Evolutionary conservation across 2,113 vertebrate genomes (phyloP).

Genomic region (Microcebus griseorufus): DNA sequence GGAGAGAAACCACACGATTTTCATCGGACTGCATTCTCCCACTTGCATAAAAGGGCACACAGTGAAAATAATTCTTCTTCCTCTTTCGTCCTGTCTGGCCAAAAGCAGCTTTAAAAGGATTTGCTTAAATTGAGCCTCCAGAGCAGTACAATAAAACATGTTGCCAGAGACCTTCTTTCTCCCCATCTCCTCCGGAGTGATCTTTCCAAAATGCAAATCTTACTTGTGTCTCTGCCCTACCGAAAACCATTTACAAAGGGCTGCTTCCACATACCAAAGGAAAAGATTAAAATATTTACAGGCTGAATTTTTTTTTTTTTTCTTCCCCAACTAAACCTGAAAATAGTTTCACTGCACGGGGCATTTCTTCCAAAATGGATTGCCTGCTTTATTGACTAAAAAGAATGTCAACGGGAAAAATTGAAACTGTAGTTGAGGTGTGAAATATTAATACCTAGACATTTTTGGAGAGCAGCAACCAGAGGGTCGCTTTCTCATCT

Average conservation of each 20-base stretch:
- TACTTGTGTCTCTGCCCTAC: neutral
- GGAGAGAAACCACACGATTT: neutral
- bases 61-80: constrained; percentile 41
- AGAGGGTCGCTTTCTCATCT: neutral
- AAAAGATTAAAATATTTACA: constrained; percentile 56
- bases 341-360: constrained; percentile 33
- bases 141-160: constrained; percentile 34
- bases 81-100: constrained; percentile 26
- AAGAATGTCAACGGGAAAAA: constrained; percentile 18
- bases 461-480: neutral
- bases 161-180: constrained; percentile 22
- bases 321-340: neutral
- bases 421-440: neutral
- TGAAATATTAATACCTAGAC: constrained; percentile 5
- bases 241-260: constrained; percentile 39
- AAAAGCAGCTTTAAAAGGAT: constrained; percentile 54
- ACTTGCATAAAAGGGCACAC: neutral
- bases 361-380: constrained; percentile 46
- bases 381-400: constrained; percentile 20
- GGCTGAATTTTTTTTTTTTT: constrained; percentile 17
- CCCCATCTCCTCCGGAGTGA: neutral
- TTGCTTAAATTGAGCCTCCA: constrained; percentile 55
- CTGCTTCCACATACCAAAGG: constrained; percentile 5
- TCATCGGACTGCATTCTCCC: neutral
- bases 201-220: constrained; percentile 62